A percentile compares a stretch with the other conserved stretches of the same genome.
Evolutionary conservation across 2,113 vertebrate species (phyloP).

Genomic region (Clarias batrachus): DNA sequence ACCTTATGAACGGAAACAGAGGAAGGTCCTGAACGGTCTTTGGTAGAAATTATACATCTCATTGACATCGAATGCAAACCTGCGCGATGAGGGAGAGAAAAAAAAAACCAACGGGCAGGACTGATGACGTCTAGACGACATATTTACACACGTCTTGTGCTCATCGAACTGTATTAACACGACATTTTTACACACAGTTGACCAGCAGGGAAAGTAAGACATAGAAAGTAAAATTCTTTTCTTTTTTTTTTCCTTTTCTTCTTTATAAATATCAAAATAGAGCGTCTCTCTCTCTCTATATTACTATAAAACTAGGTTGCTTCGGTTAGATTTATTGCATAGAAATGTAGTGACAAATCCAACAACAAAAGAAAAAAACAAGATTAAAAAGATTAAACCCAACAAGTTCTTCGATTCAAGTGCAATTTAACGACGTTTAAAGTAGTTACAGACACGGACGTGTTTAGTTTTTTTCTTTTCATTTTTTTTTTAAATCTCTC

Average conservation of each 20-base stretch:
- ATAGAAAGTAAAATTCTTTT: slow-evolving; percentile 72
- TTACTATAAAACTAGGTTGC: slow-evolving; percentile 74
- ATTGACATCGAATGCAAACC: slow-evolving; percentile 46
- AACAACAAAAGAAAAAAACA: slow-evolving; percentile 51
- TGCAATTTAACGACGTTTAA: slow-evolving; percentile 54
- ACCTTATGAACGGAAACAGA: slow-evolving; percentile 66
- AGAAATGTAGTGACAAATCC: slow-evolving; percentile 87
- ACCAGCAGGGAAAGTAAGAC: slow-evolving; percentile 86
- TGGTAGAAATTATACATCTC: slow-evolving; percentile 76
- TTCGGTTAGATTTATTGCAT: slow-evolving; percentile 82
- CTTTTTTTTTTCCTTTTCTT: slow-evolving; percentile 47
- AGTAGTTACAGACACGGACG: slow-evolving; percentile 51
- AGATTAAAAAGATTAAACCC: slow-evolving; percentile 32
- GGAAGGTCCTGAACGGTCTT: slow-evolving; percentile 76
- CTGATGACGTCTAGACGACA: background rate
- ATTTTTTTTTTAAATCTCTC: background rate
- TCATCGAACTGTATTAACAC: slow-evolving; percentile 63
- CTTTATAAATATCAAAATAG: slow-evolving; percentile 93
- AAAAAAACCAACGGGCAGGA: slow-evolving; percentile 32
- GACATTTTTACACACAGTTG: slow-evolving; percentile 75
- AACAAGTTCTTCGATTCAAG: slow-evolving; percentile 53
- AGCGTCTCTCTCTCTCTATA: slow-evolving; percentile 69
- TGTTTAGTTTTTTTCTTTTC: background rate
- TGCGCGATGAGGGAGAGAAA: background rate
- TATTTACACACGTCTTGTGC: slow-evolving; percentile 53